These are phyloP conservation scores for Puffinus mauretanicus DNA, from an alignment of 2,113 vertebrate genomes.

Conservation along the genomic window DNA sequence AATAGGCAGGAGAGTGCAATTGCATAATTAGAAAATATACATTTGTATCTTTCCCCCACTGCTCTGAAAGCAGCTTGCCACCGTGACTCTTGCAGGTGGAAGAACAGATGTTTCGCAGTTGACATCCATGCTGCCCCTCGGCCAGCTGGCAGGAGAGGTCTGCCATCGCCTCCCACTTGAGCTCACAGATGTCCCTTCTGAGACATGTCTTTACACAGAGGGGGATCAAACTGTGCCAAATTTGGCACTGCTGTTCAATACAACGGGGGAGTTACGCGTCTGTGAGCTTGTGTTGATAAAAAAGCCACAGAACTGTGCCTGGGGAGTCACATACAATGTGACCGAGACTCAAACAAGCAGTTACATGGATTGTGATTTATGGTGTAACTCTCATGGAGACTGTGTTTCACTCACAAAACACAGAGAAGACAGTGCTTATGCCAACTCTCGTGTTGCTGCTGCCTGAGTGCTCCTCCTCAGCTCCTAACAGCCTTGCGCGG, in stretches of 20 bases:
- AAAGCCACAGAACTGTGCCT: neutral
- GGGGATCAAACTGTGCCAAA: neutral
- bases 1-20: conserved; percentile 9
- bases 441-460: neutral
- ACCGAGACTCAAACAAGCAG: neutral
- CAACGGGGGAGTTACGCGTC: fast-evolving
- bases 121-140: neutral
- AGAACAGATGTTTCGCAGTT: conserved; percentile 20
- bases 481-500: neutral
- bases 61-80: conserved; percentile 14
- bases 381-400: neutral
- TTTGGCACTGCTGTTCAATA: neutral
- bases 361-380: neutral
- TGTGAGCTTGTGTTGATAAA: neutral
- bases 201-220: neutral
- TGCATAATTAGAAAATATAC: conserved; percentile 38
- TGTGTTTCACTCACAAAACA: neutral
- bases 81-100: conserved; percentile 4
- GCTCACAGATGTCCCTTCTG: conserved; percentile 10
- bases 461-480: neutral
- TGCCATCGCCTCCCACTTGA: neutral
- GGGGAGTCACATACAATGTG: neutral
- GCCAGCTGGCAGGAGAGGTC: conserved; percentile 45
- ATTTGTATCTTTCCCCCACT: neutral
- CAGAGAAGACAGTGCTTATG: neutral